Conservation (phyloP, 2,888 invertebrate species). For the Nomada fucata region DNA sequence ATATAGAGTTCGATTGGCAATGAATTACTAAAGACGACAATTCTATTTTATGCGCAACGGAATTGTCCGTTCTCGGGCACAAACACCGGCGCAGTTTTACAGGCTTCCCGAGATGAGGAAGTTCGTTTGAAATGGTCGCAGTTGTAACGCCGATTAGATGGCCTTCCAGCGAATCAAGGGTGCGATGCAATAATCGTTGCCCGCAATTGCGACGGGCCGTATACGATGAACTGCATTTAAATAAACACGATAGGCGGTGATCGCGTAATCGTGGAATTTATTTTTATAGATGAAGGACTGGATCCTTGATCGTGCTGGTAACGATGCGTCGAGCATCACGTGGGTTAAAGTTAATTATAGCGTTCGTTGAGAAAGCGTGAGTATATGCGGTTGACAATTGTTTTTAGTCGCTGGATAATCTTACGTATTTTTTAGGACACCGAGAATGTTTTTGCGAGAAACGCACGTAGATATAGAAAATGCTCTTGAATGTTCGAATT, state of each 20-base stretch:
- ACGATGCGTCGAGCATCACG: background rate
- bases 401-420: background rate
- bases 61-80: slow-evolving; percentile 24
- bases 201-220: slow-evolving; percentile 39
- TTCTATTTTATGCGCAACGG: slow-evolving; percentile 33
- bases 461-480: too few relatives aligned
- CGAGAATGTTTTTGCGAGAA: too few relatives aligned
- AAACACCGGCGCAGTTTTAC: slow-evolving; percentile 1
- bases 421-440: background rate
- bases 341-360: background rate
- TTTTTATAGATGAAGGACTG: slow-evolving; percentile 28
- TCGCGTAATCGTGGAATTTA: slow-evolving; percentile 24
- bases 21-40: slow-evolving; percentile 21
- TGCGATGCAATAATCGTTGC: slow-evolving; percentile 45
- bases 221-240: slow-evolving; percentile 19
- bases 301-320: slow-evolving; percentile 9
- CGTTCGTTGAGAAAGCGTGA: background rate
- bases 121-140: slow-evolving; percentile 20
- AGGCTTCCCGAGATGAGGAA: slow-evolving; percentile 39
- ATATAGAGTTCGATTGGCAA: slow-evolving; percentile 43
- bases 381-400: slow-evolving; percentile 24
- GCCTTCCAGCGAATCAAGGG: slow-evolving; percentile 56
- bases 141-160: slow-evolving; percentile 46
- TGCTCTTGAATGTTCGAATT: too few relatives aligned
- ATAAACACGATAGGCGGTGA: slow-evolving; percentile 33